Conservation (phyloP, 2,797 vertebrate genomes). For the Gambelia wislizenii region DNA sequence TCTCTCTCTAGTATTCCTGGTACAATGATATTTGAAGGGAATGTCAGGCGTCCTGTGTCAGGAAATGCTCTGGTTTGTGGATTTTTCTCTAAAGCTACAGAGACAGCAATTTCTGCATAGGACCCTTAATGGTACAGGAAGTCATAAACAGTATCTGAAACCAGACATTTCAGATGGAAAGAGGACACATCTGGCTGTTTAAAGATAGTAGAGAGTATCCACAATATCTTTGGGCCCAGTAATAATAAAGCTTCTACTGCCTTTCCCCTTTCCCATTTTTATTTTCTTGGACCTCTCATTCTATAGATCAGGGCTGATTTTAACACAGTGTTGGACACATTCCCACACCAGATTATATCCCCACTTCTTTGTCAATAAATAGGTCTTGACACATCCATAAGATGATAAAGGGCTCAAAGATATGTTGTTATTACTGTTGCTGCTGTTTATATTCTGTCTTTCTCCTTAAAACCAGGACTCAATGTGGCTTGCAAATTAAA, state of each 20-base stretch:
- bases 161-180: neutral
- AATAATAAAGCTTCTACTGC: neutral
- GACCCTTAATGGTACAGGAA: neutral
- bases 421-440: neutral
- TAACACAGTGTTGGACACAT: neutral
- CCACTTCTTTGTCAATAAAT: neutral
- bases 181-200: neutral
- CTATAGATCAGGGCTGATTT: neutral
- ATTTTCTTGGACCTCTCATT: neutral
- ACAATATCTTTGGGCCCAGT: neutral
- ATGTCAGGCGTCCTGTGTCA: neutral
- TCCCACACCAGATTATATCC: neutral
- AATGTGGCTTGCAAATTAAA: too few relatives aligned
- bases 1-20: too few relatives aligned
- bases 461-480: too few relatives aligned
- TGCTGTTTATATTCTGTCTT: too few relatives aligned
- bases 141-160: neutral
- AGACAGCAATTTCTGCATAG: neutral
- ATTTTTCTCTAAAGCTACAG: neutral
- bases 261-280: neutral
- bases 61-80: neutral
- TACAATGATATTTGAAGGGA: neutral
- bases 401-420: neutral
- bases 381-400: neutral
- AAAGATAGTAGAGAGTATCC: neutral